A percentile compares a stretch with the other conserved stretches of the same genome.
phyloP scores from a whole-genome alignment of 2,113 vertebrate species.

The Noturus placidus region DNA sequence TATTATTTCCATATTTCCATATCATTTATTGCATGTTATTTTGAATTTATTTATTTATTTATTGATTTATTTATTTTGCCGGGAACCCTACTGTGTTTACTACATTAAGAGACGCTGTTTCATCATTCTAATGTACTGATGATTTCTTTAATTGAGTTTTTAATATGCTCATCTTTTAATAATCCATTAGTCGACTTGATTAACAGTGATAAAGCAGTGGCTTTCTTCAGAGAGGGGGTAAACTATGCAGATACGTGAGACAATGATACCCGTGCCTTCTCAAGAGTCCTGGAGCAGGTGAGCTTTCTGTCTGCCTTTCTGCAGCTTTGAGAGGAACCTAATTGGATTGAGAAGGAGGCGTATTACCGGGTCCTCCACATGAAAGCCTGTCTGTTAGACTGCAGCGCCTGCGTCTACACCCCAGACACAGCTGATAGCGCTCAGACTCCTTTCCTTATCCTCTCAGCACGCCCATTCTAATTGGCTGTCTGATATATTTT shows the following conservation, averaged over 20 bases:
- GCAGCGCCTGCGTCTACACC: conserved; percentile 60
- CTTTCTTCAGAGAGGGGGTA: conserved; percentile 60
- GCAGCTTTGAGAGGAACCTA: conserved; percentile 65
- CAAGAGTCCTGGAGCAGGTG: conserved; percentile 49
- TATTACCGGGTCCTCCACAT: conserved; percentile 67
- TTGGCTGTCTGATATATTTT: conserved; percentile 68
- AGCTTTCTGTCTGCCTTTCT: conserved; percentile 50
- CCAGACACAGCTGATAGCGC: conserved; percentile 67
- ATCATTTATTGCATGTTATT: not conserved
- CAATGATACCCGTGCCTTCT: conserved; percentile 67
- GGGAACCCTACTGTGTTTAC: not conserved
- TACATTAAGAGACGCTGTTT: conserved; percentile 27
- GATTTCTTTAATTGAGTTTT: conserved; percentile 60
- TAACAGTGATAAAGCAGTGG: conserved; percentile 68
- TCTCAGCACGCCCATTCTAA: conserved; percentile 69
- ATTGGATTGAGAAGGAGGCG: conserved; percentile 72
- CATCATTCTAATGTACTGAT: conserved; percentile 51
- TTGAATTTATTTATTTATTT: not conserved
- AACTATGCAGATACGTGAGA: conserved; percentile 67
- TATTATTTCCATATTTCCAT: conserved; percentile 44
- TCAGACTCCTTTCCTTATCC: conserved; percentile 66
- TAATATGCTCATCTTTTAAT: conserved; percentile 67
- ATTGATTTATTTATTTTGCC: conserved; percentile 19
- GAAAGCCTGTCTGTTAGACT: conserved; percentile 64
- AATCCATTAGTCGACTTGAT: conserved; percentile 69